Evolutionary conservation across 2,113 vertebrate species (phyloP), one percentile per base, ranked within the genome.

Genomic region (Paracanthobrama guichenoti): DNA sequence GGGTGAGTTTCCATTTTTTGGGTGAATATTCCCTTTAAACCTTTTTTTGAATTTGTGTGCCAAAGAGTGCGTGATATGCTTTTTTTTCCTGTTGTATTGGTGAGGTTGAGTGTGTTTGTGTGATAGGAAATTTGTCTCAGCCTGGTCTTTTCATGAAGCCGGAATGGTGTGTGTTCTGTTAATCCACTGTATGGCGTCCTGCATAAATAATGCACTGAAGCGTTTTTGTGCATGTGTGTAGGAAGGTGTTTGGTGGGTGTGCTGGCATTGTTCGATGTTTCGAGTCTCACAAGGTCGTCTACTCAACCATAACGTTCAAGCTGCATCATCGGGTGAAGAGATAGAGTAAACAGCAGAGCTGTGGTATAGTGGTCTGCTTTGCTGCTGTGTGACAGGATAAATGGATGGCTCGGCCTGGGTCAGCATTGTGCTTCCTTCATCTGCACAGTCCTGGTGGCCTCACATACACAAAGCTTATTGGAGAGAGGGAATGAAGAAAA

Each of bases 201-300:
- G 69, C 75, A 79, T 86, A 48, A 48, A 74, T 74, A 83, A 79
- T 87, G 26, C 14, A 11, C 39, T 14, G 79, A 50, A 75, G 75
- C 69, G 74, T 79, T 48, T 86, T 67, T 72, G 71, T 82, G 59
- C 73, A 42, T 82, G 72, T 75, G 84, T 82, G 50, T 84, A 69
- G 91, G 91, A 90, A 92, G 80, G 48, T 24, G 82, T 76, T 60
- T 71, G 69, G 90, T 91, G 90, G 90, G 90, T 93, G 90, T 93
- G 92, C 92, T 91, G 35, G 87, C 62, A 75, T 62, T 71, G 35
- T 83, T 62, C 82, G 3, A 44, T 60, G 35, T 79, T 78, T 75
- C 28, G 48, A 48, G 28, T 13, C 55, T 82, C 24, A 35, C 89
- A 90, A 92, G 92, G 92, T 93, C 90, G 90, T 88, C 72, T 83